These are phyloP conservation scores for Phoxinus phoxinus DNA, from an alignment of 2,113 vertebrate species.

Conservation along the genomic window DNA sequence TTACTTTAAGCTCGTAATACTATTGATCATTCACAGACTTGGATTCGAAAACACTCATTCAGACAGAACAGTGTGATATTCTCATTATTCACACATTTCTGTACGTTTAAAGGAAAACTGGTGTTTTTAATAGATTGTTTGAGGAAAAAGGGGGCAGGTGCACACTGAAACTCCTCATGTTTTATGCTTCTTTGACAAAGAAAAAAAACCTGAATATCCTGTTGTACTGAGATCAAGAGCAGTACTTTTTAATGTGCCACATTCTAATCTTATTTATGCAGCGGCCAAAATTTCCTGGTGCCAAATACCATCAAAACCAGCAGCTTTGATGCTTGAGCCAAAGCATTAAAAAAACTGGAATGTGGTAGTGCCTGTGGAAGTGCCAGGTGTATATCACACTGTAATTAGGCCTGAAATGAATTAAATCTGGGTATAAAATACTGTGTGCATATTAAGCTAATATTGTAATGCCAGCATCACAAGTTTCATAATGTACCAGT, in stretches of 20 bases:
- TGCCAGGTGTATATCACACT: conserved; percentile 75
- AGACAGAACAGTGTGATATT: background rate
- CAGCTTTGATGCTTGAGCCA: conserved; percentile 76
- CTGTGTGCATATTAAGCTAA: conserved; percentile 66
- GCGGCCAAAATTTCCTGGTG: conserved; percentile 71
- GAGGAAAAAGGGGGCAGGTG: conserved; percentile 11
- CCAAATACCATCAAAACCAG: conserved; percentile 77
- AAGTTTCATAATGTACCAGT: conserved; percentile 23
- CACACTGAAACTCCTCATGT: conserved; percentile 10
- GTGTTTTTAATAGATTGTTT: conserved; percentile 8
- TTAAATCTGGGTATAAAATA: conserved; percentile 72
- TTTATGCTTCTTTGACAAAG: conserved; percentile 29
- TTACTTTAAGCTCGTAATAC: conserved; percentile 31
- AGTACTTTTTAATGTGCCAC: conserved; percentile 65
- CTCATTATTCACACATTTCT: conserved; percentile 21
- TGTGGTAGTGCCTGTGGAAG: conserved; percentile 67
- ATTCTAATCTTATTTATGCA: conserved; percentile 74
- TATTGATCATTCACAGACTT: conserved; percentile 46
- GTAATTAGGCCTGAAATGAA: conserved; percentile 76
- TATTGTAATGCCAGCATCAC: conserved; percentile 51
- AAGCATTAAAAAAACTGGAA: conserved; percentile 75
- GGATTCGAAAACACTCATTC: background rate
- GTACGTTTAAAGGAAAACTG: background rate
- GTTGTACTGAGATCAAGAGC: conserved; percentile 70
- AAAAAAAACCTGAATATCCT: conserved; percentile 66